phyloP scores from a whole-genome alignment of 2,888 invertebrate genomes.

The Andrena fulva region DNA sequence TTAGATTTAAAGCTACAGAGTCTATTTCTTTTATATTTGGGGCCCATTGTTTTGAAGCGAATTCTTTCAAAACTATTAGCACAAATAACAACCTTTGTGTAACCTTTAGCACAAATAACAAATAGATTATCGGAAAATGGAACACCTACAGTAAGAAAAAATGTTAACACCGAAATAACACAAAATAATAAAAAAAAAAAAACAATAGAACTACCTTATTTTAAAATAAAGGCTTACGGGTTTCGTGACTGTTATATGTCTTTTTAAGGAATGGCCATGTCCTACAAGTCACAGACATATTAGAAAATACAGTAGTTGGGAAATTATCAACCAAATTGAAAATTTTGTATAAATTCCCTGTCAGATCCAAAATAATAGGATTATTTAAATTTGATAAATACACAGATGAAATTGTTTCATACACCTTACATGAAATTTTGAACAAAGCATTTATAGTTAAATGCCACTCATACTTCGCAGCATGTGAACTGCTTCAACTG shows the following conservation, averaged over 20 bases:
- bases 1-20: conserved; percentile 37
- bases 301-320: conserved; percentile 14
- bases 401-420: conserved; percentile 6
- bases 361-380: neutral
- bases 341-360: too few relatives aligned
- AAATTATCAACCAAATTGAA: conserved; percentile 27
- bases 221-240: conserved; percentile 28
- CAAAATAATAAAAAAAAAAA: conserved; percentile 20
- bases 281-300: neutral
- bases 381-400: conserved; percentile 16
- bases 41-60: conserved; percentile 14
- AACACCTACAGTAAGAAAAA: conserved; percentile 6
- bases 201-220: conserved; percentile 34
- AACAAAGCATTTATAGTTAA: conserved; percentile 18
- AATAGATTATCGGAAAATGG: conserved; percentile 25
- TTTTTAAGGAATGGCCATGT: conserved; percentile 12
- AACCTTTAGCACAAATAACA: conserved; percentile 28
- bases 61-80: too few relatives aligned
- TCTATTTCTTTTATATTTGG: conserved; percentile 26
- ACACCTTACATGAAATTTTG: conserved; percentile 3
- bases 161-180: conserved; percentile 1
- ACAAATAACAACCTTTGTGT: too few relatives aligned
- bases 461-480: conserved; percentile 10
- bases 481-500: conserved; percentile 18
- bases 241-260: conserved; percentile 15